Base-by-base conservation (phyloP, 1,140 invertebrate species). In the Drosophila erecta region DNA sequence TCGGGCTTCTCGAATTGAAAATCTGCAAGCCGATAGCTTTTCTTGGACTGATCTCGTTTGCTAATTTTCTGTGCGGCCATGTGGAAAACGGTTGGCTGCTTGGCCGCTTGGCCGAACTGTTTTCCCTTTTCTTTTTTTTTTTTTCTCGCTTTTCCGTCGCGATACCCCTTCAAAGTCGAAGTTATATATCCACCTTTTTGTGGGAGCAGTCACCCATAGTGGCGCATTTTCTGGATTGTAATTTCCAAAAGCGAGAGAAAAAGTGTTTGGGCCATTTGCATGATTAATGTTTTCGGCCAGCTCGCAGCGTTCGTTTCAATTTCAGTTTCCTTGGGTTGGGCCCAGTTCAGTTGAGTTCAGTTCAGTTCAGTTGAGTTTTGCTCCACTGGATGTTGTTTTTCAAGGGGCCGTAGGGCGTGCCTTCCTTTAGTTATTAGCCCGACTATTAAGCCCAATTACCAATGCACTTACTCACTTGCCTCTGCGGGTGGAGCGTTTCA, bases 31-130 rank as follows among this genome's bases (percentile, higher is more conserved):
- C 49, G 56, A 69, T 79, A 69, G 60, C 66, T 76, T 87, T 81
- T 67, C 76, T 87, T 81, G 49, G 62, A 59, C 55, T 83, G 85
- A 87, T 89, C 83, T 87, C 54, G 62, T 76, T 79, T 89, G 84
- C 83, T 87, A 87, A 87, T 87, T 87, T 87, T 49, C 75, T 81
- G 79, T 79, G 75, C 83, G 76, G 50, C 83, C 84, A 87, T 83
- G 83, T 87, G 83, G 83, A 87, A 87, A 86, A 89, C 84, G 56
- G 77, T 60, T 77, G 72, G 59, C 47, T 72, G 81, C 66, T 80
- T 77, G 72, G 64, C 51, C 76, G 81, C 66, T 76, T 73, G 78
- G 65, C 55, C 71, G 67, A 53, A 47, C 65, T 65, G 69, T 83
- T 86, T 87, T 86, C 71, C 83, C 83, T 83, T 87, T 87, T 17